Evolutionary conservation across 2,888 invertebrate species (phyloP), one percentile per base, ranked within the genome.

Genomic region (Leuctra nigra): DNA sequence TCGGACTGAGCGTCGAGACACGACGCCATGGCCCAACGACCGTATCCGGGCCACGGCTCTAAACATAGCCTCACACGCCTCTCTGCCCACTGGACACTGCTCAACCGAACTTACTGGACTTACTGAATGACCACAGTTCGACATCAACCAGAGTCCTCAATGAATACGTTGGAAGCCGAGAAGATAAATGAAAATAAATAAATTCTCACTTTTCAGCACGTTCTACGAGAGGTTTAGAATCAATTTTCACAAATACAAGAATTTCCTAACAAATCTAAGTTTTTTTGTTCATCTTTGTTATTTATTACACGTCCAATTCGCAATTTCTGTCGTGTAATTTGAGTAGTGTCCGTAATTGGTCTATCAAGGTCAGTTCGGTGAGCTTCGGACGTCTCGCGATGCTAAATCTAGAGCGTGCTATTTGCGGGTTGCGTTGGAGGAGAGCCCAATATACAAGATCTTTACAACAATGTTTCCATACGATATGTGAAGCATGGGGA

Each of bases 301-400:
- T n/a, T n/a, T n/a, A n/a, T n/a, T n/a, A n/a, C n/a, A n/a, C n/a
- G n/a, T n/a, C n/a, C n/a, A n/a, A n/a, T n/a, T n/a, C n/a, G n/a
- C n/a, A n/a, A n/a, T 29, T 29, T 29, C 41, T 25, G 44, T 13
- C 41, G 25, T 18, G 54, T 41, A 54, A 54, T 20, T n/a, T 39
- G 54, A 54, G 54, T 6, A 54, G 41, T 54, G 39, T 53, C 54
- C 54, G 54, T 54, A 54, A 25, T 54, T 54, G 54, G 54, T 11
- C 24, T 20, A 18, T 39, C 54, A 54, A 54, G 54, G 54, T 54
- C 54, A 54, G 14, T 29, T 24, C 41, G 24, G 22, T 29, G 13
- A 23, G 23, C 20, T n/a, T 13, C 23, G 44, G 22, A 6, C 22
- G 22, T 2, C 44, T 20, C 9, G 41, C 23, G 36, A 24, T 24